Evolutionary conservation across 2,797 vertebrate genomes (phyloP), one percentile per base, ranked within the genome.

Genomic region (Gymnoscopelus microlampas): DNA sequence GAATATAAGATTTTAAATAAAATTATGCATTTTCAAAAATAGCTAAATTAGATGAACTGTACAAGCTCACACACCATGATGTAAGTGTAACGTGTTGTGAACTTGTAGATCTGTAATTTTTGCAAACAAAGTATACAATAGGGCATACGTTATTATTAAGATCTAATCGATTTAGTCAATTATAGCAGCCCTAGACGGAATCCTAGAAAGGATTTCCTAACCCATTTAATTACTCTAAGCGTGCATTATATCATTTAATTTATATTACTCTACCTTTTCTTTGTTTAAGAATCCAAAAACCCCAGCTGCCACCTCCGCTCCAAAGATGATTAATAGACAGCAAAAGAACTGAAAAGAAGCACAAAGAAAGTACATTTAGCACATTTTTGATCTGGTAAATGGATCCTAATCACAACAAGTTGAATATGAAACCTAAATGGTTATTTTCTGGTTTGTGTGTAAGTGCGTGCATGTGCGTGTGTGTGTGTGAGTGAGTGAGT

Each of bases 221-320:
- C 32, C 0, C 6, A 35, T 35, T 35, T 5, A 35, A 6, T 35
- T 35, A 4, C 39, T 44, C 39, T 44, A 44, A 44, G 39, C 8
- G 39, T 10, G 9, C 39, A 44, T 44, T 44, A 44, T 44, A 10
- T 3, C 0, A 10, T 44, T 39, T 9, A 44, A 8, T 10, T 44
- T 1, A 44, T 44, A 5, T 49, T 32, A 24, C 39, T 68, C 2
- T 89, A 98, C 98, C 92, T 93, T 91, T 24, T 95, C 93, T 91
- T 97, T 99, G 90, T 96, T 98, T 73, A 99, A 78, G 87, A 99
- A 99, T 65, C 96, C 96, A 91, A 99, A 98, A 63, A 98, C 96
- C 49, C 97, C 97, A 56, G 97, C 96, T 48, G 97, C 96, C 70
- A 99, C 87, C 88, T 99, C 98, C 49, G 97, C 95, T 44, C 96